Conservation (phyloP, 2,888 invertebrate genomes). For the Zygogramma bicolorata region DNA sequence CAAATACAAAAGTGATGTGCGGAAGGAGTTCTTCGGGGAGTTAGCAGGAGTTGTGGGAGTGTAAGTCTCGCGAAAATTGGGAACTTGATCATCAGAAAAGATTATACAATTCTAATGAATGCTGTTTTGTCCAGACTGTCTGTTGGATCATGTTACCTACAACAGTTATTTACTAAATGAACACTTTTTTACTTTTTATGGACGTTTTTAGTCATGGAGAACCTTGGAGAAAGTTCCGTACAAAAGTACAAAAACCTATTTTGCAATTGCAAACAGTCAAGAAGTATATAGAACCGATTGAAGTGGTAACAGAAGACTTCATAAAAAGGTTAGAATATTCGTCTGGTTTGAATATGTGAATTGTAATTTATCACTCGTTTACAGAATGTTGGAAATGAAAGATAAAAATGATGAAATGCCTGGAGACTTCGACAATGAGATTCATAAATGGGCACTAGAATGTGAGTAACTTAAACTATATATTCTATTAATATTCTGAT, state of each 20-base stretch:
- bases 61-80: too few relatives aligned
- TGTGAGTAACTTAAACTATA: too few relatives aligned
- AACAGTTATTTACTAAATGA: neutral
- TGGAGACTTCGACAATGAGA: slow-evolving; percentile 76
- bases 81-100: too few relatives aligned
- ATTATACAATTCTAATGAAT: too few relatives aligned
- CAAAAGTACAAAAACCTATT: slow-evolving; percentile 83
- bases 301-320: slow-evolving; percentile 75
- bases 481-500: neutral
- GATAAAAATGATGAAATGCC: slow-evolving; percentile 73
- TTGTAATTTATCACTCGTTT: too few relatives aligned
- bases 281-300: slow-evolving; percentile 78
- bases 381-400: slow-evolving; percentile 71
- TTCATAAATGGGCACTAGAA: slow-evolving; percentile 85
- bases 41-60: slow-evolving; percentile 80
- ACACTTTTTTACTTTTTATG: neutral
- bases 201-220: slow-evolving; percentile 78
- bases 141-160: too few relatives aligned
- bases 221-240: slow-evolving; percentile 82
- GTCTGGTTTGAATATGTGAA: too few relatives aligned
- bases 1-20: slow-evolving; percentile 78
- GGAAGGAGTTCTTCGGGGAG: slow-evolving; percentile 77
- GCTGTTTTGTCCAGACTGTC: too few relatives aligned
- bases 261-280: slow-evolving; percentile 80
- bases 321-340: neutral